Conservation (phyloP, 2,797 vertebrate genomes). For the Gastrophryne carolinensis region DNA sequence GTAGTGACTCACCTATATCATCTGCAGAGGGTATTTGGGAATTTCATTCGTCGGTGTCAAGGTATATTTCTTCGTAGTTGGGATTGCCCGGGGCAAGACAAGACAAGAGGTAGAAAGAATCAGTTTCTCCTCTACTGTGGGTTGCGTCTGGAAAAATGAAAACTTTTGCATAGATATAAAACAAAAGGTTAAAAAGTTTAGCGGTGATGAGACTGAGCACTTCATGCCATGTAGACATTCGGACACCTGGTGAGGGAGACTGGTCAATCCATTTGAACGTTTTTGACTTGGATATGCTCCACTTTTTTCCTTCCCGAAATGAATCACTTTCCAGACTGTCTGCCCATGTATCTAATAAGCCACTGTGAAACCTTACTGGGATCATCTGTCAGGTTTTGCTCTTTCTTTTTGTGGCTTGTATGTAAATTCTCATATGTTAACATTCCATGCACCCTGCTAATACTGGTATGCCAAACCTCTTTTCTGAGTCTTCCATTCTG, state of each 20-base stretch:
- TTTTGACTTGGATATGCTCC: neutral
- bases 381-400: slow-evolving; percentile 48
- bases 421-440: slow-evolving; percentile 47
- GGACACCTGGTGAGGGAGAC: neutral
- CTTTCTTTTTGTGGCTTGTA: slow-evolving; percentile 44
- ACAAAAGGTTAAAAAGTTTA: no score
- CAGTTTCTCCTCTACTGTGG: neutral
- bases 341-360: slow-evolving; percentile 2
- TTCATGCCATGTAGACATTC: no score
- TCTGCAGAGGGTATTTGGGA: no score
- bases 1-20: no score
- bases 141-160: neutral
- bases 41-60: no score
- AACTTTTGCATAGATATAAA: no score
- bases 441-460: slow-evolving; percentile 47
- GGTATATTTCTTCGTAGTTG: no score
- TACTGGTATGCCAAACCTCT: slow-evolving; percentile 45
- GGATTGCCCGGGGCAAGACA: neutral
- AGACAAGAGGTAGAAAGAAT: neutral
- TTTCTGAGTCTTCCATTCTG: neutral
- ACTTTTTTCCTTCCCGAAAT: neutral
- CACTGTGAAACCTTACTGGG: slow-evolving; percentile 20
- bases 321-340: slow-evolving; percentile 3
- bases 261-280: neutral
- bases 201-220: neutral